These are phyloP conservation scores for Anolis sagrei DNA, from an alignment of 2,113 vertebrate genomes.

Conservation along the genomic window DNA sequence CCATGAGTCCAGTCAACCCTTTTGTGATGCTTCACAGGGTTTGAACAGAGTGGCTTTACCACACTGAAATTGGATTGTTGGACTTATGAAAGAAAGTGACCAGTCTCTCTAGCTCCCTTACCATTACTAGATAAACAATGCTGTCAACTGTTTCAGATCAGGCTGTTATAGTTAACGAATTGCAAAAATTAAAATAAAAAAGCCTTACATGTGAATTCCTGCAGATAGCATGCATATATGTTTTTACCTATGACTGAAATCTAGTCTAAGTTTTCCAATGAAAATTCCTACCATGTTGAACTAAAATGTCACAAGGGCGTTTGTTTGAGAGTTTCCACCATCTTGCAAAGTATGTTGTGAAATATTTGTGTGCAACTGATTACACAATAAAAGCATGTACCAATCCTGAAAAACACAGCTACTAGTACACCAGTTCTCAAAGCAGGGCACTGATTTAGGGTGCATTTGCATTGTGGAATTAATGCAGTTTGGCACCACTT, in stretches of 20 bases:
- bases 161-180: not conserved
- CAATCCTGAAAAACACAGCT: no score
- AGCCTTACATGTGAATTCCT: no score
- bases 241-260: conserved; percentile 22
- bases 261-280: not conserved
- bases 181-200: not conserved
- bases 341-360: no score
- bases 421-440: no score
- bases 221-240: not conserved
- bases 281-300: no score
- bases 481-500: no score
- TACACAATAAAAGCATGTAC: no score
- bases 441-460: no score
- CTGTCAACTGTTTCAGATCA: not conserved
- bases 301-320: no score
- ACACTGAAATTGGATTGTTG: not conserved
- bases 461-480: no score
- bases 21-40: not conserved
- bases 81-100: not conserved
- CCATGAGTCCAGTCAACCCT: not conserved
- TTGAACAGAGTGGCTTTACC: not conserved
- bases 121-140: not conserved
- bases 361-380: no score
- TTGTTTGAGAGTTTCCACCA: no score
- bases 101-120: not conserved